A percentile compares a stretch with the other conserved stretches of the same genome.
phyloP scores from a whole-genome alignment of 2,888 invertebrate species.

The Melitaea athalia region DNA sequence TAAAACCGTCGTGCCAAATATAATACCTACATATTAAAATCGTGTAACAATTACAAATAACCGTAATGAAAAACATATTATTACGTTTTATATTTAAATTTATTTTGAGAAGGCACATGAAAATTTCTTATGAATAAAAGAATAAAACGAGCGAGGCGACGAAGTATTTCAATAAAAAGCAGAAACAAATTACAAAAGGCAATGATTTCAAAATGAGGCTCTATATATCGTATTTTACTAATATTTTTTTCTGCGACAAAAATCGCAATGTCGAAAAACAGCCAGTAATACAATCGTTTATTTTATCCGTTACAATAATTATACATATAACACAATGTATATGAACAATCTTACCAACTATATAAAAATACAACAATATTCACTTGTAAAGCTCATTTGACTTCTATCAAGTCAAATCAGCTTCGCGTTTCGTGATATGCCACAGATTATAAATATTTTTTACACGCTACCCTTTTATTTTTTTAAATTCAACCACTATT shows the following conservation, averaged over 20 bases:
- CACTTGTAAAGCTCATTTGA: conserved; percentile 54
- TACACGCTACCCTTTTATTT: conserved; percentile 53
- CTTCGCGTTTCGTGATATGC: conserved; percentile 71
- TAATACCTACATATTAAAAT: conserved; percentile 56
- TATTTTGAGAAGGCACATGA: conserved; percentile 81
- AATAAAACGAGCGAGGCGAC: conserved; percentile 50
- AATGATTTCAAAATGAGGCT: conserved; percentile 19
- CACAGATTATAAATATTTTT: conserved; percentile 60
- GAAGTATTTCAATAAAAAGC: conserved; percentile 26
- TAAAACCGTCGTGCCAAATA: conserved; percentile 61
- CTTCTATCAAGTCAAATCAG: conserved; percentile 49
- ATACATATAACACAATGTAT: conserved; percentile 52
- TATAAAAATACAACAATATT: conserved; percentile 79
- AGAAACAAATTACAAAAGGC: conserved; percentile 24
- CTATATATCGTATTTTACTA: conserved; percentile 14
- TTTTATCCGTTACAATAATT: conserved; percentile 26
- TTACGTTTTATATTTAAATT: conserved; percentile 65
- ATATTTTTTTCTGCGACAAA: conserved; percentile 28
- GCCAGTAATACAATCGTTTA: conserved; percentile 29
- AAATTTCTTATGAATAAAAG: conserved; percentile 77
- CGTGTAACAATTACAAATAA: conserved; percentile 70
- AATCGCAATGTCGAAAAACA: conserved; percentile 21
- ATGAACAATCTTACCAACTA: conserved; percentile 69
- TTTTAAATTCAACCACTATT: conserved; percentile 22
- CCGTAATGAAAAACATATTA: conserved; percentile 68